Conservation (phyloP, 2,888 invertebrate genomes). For the Drosophila demipolita region DNA sequence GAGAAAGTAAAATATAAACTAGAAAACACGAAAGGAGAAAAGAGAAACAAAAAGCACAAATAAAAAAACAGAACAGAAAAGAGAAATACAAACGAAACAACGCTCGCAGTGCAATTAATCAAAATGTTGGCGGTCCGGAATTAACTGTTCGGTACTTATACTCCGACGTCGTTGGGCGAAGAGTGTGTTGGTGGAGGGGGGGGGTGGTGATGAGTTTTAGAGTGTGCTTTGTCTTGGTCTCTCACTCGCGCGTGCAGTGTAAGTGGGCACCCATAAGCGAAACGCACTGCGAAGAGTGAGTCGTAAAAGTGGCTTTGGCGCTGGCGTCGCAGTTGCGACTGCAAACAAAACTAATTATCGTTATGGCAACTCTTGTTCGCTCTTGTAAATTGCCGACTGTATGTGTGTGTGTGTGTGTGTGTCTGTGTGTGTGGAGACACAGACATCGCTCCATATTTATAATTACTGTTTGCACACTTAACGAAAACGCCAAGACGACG, state of each 20-base stretch:
- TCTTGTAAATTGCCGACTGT: slow-evolving; percentile 15
- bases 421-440: slow-evolving; percentile 10
- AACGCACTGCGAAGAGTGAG: slow-evolving; percentile 46
- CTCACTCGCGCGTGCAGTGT: slow-evolving; percentile 35
- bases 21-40: neutral
- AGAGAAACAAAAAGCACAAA: neutral
- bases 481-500: slow-evolving; percentile 54
- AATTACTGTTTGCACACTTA: slow-evolving; percentile 77
- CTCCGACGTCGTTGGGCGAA: neutral
- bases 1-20: slow-evolving; percentile 1
- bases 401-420: slow-evolving; percentile 1
- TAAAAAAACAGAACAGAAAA: neutral
- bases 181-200: too few relatives aligned
- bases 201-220: neutral
- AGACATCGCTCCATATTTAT: slow-evolving; percentile 61
- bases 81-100: neutral
- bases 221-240: neutral
- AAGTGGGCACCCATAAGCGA: slow-evolving; percentile 36
- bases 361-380: slow-evolving; percentile 66
- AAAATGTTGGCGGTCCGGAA: slow-evolving; percentile 49
- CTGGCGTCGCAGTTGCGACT: slow-evolving; percentile 39
- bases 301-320: slow-evolving; percentile 47
- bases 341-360: slow-evolving; percentile 76
- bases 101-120: slow-evolving; percentile 68
- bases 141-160: neutral